Evolutionary conservation across 2,888 invertebrate species (phyloP), one percentile per base, ranked within the genome.

Genomic region (Empis stercorea): DNA sequence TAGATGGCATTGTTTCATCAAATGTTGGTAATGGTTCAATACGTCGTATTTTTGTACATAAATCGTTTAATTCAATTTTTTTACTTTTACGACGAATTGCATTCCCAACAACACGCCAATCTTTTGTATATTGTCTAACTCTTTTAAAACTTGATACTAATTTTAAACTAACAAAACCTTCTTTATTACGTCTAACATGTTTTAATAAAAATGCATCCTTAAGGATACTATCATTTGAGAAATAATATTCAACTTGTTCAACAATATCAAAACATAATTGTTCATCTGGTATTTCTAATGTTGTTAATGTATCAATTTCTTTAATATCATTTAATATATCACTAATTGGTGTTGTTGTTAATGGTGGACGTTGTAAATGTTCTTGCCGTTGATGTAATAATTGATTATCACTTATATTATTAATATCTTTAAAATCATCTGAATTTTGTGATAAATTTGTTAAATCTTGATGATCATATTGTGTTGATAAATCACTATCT

Each of bases 151-250:
- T 93, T 13, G 94, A 91, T 55, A 96, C 89, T 48, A 96, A 73
- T 67, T 95, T 96, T 45, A 96, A 73, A 46, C 91, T 93, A 14
- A 96, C 94, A 70, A 85, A 95, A 16, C 95, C 95, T 69, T 93
- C 93, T 69, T 93, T 94, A 68, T 95, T 94, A 46, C 94, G 77
- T 48, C 89, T 81, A 17, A 95, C 93, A 65, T 95, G 95, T 65
- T 96, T 96, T 52, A 95, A 71, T 41, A 96, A 74, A 69, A 96
- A 96, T 13, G 94, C 92, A 64, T 96, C 95, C 65, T 94, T 94
- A 4, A 91, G 80, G 56, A 96, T 89, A 66, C 92, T 93, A 44
- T 87, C 89, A 63, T 96, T 92, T 51, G 92, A 91, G 71, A 96
- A 95, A 70, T 95, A 95, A 64, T 87, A 92, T 71, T 96, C 95